Base-by-base conservation (phyloP, 2,888 invertebrate genomes). In the Dicyrtomina minuta region DNA sequence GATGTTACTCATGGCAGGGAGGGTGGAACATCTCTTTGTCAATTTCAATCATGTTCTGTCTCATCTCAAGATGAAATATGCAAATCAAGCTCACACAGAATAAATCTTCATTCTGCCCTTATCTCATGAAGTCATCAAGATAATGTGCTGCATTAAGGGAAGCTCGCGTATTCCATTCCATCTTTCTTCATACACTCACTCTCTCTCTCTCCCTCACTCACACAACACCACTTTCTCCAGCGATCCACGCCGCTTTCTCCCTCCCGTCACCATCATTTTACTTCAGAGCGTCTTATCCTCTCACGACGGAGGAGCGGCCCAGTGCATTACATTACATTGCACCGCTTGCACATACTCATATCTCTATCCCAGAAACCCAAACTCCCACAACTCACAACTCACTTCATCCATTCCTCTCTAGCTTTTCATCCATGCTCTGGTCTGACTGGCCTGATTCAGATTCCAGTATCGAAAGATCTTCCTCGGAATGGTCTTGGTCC, bases 1-100 rank as follows among this genome's bases (percentile, higher is more conserved):
- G 60, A 66, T 70, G 70, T 70, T 70, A 53, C 66, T 27, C 24
- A 27, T 20, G 22, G 17, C 17, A 33, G 5, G 53, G 39, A n/a
- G 13, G 27, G 55, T 6, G n/a, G 53, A 17, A 46, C 49, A 43
- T 43, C 59, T 67, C 67, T 67, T 70, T 70, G 70, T 70, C 70
- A 70, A 67, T 70, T 70, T 70, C 70, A 62, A 70, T 70, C 70
- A 64, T 70, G 70, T 70, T 58, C 53, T 55, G 27, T 70, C 53
- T 66, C 67, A 67, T 62, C 67, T 56, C 62, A 64, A 64, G 62
- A 60, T 56, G 44, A 67, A 67, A 70, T 70, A 70, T 70, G 70
- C 67, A 70, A 70, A 70, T 70, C 67, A 67, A 60, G 64, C 62
- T 67, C 64, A 62, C 62, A 51, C 67, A 70, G 70, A 70, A 70